Conservation (phyloP, 2,113 vertebrate genomes). For the Channa argus region DNA sequence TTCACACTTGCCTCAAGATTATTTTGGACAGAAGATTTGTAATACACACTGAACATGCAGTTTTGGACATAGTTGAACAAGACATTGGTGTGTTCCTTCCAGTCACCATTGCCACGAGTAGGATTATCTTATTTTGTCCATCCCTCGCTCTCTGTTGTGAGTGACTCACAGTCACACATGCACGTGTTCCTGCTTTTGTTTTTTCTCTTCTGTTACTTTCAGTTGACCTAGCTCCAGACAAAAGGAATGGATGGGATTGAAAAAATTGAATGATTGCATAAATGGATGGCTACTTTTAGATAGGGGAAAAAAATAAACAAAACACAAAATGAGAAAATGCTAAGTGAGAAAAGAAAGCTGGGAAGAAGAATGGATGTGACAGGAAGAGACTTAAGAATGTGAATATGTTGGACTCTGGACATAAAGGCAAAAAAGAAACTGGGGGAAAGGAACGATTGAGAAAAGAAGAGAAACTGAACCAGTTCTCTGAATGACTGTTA, state of each 20-base stretch:
- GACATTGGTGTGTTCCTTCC: conserved; percentile 29
- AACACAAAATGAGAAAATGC: conserved; percentile 41
- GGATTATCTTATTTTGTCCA: conserved; percentile 21
- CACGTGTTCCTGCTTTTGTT: conserved; percentile 32
- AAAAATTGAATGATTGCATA: conserved; percentile 56
- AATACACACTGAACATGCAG: conserved; percentile 10
- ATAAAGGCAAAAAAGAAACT: conserved; percentile 29
- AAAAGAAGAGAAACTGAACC: neutral
- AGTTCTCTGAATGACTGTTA: conserved; percentile 11
- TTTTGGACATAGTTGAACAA: conserved; percentile 22
- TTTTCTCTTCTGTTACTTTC: conserved; percentile 57
- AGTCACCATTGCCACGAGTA: conserved; percentile 40
- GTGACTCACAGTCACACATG: conserved; percentile 45
- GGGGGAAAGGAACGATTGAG: conserved; percentile 4
- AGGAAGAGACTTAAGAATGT: conserved; percentile 42
- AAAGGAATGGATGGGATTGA: conserved; percentile 38
- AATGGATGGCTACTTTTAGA: conserved; percentile 66
- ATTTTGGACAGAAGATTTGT: conserved; percentile 36
- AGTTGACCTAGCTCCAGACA: conserved; percentile 65
- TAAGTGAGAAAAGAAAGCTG: conserved; percentile 10
- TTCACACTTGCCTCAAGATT: conserved; percentile 35
- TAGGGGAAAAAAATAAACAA: conserved; percentile 37
- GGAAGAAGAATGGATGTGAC: conserved; percentile 51
- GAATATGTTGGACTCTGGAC: conserved; percentile 38
- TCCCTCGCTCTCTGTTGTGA: conserved; percentile 46